Base-by-base conservation (phyloP, 2,113 vertebrate genomes). In the Paralichthys olivaceus region DNA sequence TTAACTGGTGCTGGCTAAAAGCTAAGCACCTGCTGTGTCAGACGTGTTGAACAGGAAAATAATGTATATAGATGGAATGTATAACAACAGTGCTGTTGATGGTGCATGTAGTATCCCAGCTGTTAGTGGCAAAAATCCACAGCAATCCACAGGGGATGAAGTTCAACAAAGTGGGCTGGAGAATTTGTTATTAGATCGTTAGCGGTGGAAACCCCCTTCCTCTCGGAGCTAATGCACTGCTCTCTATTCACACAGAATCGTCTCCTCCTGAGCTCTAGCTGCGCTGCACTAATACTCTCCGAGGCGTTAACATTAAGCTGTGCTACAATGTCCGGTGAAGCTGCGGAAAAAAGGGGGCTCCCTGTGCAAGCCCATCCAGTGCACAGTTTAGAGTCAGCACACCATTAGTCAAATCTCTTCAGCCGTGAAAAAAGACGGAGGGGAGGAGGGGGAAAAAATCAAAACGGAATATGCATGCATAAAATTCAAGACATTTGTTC, bases 401-500 rank as follows among this genome's bases (percentile, higher is more conserved):
- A 86, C 85, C 88, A 93, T 94, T 94, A 94, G 92, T 93, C 84
- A 93, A 93, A 93, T 92, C 89, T 93, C 73, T 77, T 89, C 90
- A 90, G 86, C 86, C 89, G 87, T 88, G 81, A 85, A 89, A 88
- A 63, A 83, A 68, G 29, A 26, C 75, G 2, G 29, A 19, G 32
- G 47, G 26, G 51, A 51, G 26, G 40, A 4, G 49, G 71, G 71
- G 62, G 34, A 17, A 32, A n/a, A 23, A 72, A 87, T 84, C 79
- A 84, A 89, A 90, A 90, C 95, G 95, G 96, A 97, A 96, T 96
- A 96, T 96, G 95, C 97, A 97, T 98, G 96, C 96, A 98, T 99
- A 98, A 97, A 96, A 97, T 95, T 90, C 93, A 93, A 97, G 96
- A 97, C 97, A 97, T 98, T 98, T 97, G 97, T 98, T 97, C 90